A percentile compares a stretch with the other conserved stretches of the same genome.
Conservation (phyloP, 2,797 vertebrate species). For the Chelmon rostratus region DNA sequence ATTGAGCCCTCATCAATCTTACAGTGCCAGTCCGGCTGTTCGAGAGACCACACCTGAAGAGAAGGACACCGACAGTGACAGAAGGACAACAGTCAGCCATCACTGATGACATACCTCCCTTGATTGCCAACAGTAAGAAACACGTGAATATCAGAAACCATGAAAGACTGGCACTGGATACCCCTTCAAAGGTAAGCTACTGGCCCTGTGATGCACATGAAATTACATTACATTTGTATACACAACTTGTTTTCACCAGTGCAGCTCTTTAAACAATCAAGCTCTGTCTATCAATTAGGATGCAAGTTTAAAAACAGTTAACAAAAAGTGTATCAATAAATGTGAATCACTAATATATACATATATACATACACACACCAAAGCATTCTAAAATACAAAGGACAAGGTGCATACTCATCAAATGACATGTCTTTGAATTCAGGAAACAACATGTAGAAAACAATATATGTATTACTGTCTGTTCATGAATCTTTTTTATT, state of each 20-base stretch:
- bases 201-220: constrained; percentile 14
- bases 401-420: no score
- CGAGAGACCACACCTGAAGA: constrained; percentile 96
- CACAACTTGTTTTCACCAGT: background rate
- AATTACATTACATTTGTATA: constrained; percentile 7
- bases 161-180: constrained; percentile 90
- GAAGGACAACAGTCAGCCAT: constrained; percentile 32
- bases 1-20: constrained; percentile 98
- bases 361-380: no score
- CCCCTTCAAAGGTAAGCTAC: constrained; percentile 88
- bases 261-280: background rate
- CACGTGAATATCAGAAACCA: constrained; percentile 56
- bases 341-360: no score
- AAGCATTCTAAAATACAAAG: no score
- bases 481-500: background rate
- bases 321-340: no score
- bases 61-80: constrained; percentile 28
- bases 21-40: constrained; percentile 98
- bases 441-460: background rate
- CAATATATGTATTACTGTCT: background rate
- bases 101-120: constrained; percentile 32
- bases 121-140: constrained; percentile 42
- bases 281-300: background rate
- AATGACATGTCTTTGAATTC: background rate
- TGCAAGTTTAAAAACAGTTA: background rate